Evolutionary conservation across 23 tunicate genomes (phyloP).

Genomic region (Styela plicata): DNA sequence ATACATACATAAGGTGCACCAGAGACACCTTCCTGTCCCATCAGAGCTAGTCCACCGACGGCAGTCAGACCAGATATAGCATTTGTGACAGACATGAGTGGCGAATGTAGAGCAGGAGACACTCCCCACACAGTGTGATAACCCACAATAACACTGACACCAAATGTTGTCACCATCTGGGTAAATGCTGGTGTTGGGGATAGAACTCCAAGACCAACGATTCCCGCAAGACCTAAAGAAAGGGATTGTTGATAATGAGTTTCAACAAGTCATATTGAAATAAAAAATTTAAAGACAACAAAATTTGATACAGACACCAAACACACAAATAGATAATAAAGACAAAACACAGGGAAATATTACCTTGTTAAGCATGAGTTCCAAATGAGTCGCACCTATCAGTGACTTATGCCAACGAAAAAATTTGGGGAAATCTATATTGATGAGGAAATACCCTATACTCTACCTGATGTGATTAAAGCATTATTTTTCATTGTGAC

Average conservation of each 20-base stretch:
- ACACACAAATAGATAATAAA: no score
- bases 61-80: conserved; percentile 96
- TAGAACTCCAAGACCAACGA: conserved; percentile 73
- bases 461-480: conserved; percentile 40
- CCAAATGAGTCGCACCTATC: no score
- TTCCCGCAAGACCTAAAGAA: conserved; percentile 51
- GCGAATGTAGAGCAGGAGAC: conserved; percentile 87
- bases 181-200: conserved; percentile 82
- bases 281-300: no score
- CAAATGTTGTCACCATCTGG: conserved; percentile 91
- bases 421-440: no score
- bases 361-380: no score
- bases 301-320: no score
- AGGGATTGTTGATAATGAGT: neutral
- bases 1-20: conserved; percentile 56
- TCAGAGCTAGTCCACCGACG: conserved; percentile 77
- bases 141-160: conserved; percentile 92
- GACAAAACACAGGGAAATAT: no score
- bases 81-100: conserved; percentile 95
- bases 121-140: conserved; percentile 99
- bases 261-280: no score
- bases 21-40: conserved; percentile 74
- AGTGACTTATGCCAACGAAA: no score
- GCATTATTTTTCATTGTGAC: conserved; percentile 57
- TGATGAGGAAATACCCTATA: no score